Conservation (phyloP, 2,113 vertebrate species). For the Willisornis vidua region DNA sequence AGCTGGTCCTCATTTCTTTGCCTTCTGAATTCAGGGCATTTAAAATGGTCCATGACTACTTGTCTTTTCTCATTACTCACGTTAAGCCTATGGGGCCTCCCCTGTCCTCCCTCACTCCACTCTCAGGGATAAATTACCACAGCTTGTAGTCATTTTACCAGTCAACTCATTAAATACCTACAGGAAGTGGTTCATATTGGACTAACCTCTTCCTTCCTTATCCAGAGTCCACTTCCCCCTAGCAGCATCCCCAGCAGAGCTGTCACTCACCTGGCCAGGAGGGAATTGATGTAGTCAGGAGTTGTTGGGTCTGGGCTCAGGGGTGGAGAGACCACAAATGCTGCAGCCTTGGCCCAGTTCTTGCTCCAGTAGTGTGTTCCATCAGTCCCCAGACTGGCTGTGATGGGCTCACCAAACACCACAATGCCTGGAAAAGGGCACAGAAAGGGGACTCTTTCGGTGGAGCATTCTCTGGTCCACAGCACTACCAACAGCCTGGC, state of each 20-base stretch:
- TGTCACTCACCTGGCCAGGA: constrained; percentile 88
- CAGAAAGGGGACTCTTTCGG: not conserved
- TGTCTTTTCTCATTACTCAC: not conserved
- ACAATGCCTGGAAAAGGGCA: constrained; percentile 83
- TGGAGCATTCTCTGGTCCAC: not conserved
- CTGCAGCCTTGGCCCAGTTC: constrained; percentile 98
- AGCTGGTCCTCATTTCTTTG: not conserved
- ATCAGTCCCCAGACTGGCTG: constrained; percentile 93
- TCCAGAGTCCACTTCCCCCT: accelerated
- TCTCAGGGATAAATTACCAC: not conserved
- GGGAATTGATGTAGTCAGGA: constrained; percentile 94
- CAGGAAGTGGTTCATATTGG: not conserved
- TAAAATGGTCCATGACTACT: not conserved
- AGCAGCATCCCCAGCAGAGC: not conserved
- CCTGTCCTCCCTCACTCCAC: not conserved
- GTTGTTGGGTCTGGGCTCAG: constrained; percentile 97
- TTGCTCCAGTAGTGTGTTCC: constrained; percentile 99
- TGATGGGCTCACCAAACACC: constrained; percentile 96
- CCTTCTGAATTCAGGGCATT: not conserved
- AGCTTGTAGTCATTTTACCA: not conserved
- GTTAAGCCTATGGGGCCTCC: not conserved
- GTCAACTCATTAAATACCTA: not conserved
- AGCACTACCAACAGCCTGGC: not conserved
- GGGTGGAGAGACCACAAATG: constrained; percentile 94
- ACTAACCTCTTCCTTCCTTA: not conserved